Evolutionary conservation across 2,113 vertebrate genomes (phyloP).

Genomic region (Gallinago paraguaiae): DNA sequence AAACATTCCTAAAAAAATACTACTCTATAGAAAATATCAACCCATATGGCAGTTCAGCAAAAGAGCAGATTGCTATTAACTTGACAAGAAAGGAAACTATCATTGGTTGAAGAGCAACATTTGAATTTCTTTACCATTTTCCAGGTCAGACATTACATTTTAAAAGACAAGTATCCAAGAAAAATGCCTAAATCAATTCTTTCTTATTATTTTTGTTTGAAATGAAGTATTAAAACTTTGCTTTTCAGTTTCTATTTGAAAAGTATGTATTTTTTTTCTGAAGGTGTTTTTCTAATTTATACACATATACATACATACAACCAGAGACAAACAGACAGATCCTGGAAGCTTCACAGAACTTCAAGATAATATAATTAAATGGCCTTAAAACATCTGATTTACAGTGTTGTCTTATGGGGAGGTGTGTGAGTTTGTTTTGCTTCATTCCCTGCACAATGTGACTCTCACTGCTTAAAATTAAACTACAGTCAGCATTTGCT

Average conservation of each 20-base stretch:
- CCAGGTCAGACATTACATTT: not conserved
- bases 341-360: not conserved
- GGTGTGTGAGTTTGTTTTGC: not conserved
- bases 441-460: slow-evolving; percentile 23
- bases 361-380: not conserved
- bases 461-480: slow-evolving; percentile 30
- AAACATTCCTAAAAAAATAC: not conserved
- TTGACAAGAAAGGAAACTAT: not conserved
- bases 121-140: not conserved
- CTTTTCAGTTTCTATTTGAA: not conserved
- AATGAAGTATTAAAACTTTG: not conserved
- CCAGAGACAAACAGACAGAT: not conserved
- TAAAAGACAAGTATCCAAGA: not conserved
- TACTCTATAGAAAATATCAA: not conserved
- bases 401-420: not conserved
- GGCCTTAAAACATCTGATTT: not conserved
- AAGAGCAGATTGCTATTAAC: not conserved
- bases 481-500: not conserved
- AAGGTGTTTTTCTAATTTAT: not conserved
- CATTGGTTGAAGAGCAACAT: not conserved
- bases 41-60: not conserved
- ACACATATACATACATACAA: not conserved
- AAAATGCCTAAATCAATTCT: not conserved
- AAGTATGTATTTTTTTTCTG: not conserved
- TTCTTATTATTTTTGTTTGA: not conserved